phyloP scores from a whole-genome alignment of 2,888 invertebrate species.

The Actias luna region DNA sequence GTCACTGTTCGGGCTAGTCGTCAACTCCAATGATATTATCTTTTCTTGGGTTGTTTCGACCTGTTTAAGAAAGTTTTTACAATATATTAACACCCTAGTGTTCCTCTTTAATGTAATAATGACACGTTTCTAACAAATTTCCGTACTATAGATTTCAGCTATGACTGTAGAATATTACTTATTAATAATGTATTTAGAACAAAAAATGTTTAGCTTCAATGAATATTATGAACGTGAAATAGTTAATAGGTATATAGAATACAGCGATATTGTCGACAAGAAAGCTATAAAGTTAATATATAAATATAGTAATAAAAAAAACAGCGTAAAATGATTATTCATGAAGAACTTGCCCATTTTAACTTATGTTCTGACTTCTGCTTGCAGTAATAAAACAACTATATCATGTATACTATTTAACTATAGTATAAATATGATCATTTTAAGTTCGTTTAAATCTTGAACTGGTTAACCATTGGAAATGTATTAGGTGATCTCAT shows the following conservation, averaged over 20 bases:
- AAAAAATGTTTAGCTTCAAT: not conserved
- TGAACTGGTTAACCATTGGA: not conserved
- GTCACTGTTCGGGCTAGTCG: conserved; percentile 84
- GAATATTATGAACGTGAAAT: not conserved
- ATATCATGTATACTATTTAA: not conserved
- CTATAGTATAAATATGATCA: not conserved
- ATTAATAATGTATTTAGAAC: not conserved
- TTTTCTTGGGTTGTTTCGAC: conserved; percentile 96
- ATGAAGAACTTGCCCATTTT: not conserved
- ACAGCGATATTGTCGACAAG: not conserved
- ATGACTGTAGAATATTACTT: not conserved
- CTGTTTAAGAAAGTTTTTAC: conserved; percentile 60
- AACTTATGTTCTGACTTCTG: not conserved
- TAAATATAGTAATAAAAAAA: not conserved
- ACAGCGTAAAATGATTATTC: not conserved
- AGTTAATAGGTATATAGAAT: not conserved
- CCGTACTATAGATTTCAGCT: not conserved
- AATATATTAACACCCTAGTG: not conserved
- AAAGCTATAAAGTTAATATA: not conserved
- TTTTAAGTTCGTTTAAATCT: not conserved
- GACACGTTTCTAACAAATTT: not conserved
- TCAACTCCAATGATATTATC: conserved; percentile 93
- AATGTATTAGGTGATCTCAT: not conserved
- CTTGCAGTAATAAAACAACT: not conserved
- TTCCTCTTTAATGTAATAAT: not conserved